These are phyloP conservation scores for Gnathonemus echidnorhynchus DNA, from an alignment of 2,113 vertebrate species.

Conservation along the genomic window DNA sequence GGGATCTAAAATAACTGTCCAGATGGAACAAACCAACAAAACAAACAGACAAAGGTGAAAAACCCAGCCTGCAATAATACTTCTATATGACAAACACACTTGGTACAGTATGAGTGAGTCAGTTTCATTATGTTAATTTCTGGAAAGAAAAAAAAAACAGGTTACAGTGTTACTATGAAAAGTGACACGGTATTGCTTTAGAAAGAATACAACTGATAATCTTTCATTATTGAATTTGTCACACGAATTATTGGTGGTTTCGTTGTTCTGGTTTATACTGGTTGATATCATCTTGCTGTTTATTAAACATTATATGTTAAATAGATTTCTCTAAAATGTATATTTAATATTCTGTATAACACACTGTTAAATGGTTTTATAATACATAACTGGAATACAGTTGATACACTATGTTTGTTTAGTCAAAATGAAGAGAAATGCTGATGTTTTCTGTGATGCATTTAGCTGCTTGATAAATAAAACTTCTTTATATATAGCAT, in stretches of 20 bases:
- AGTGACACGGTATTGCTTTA: not conserved
- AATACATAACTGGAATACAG: not conserved
- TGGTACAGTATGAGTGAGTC: not conserved
- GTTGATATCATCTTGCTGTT: not conserved
- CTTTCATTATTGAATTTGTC: not conserved
- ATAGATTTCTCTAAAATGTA: not conserved
- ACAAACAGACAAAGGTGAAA: not conserved
- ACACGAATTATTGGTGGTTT: not conserved
- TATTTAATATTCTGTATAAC: not conserved
- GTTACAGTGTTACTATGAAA: not conserved
- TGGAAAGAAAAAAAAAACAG: not conserved
- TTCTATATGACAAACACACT: not conserved
- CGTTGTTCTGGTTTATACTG: not conserved
- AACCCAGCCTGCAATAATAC: not conserved
- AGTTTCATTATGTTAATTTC: not conserved
- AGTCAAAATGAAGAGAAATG: not conserved
- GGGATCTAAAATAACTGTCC: not conserved
- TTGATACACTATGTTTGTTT: not conserved
- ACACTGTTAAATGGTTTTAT: not conserved
- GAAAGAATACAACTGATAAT: not conserved
- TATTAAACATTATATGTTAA: not conserved
- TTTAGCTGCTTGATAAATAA: not conserved
- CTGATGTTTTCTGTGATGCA: not conserved
- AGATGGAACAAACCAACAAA: not conserved
- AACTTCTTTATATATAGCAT: not conserved